A percentile compares a stretch with the other conserved stretches of the same genome.
Conservation (phyloP, 1,140 invertebrate species). For the Belonocnema kinseyi region DNA sequence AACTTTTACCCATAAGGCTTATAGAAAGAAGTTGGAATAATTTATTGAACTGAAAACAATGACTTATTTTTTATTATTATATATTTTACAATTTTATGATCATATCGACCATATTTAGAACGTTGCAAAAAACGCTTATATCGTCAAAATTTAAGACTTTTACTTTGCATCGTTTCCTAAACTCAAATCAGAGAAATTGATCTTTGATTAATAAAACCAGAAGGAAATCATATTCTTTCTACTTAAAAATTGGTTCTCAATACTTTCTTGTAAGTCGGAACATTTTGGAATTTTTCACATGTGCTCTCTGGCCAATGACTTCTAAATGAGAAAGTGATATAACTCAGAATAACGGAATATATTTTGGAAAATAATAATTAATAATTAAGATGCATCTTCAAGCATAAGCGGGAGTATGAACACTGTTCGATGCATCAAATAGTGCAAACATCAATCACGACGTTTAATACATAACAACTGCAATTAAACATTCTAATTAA, state of each 20-base stretch:
- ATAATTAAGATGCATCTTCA: background rate
- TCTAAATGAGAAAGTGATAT: background rate
- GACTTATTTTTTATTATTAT: background rate
- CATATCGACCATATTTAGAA: background rate
- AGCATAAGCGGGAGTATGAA: background rate
- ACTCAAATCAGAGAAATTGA: background rate
- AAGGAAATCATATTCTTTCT: background rate
- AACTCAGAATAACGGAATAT: background rate
- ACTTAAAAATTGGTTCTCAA: background rate
- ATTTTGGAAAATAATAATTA: background rate
- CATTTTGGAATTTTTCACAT: background rate
- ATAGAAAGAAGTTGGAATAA: background rate
- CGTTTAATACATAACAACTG: background rate
- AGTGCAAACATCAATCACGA: conserved; percentile 26
- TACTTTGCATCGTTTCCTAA: background rate
- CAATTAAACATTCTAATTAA: conserved; percentile 6
- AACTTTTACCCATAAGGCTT: background rate
- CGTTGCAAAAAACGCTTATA: background rate
- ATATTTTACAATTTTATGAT: background rate
- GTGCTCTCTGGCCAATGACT: background rate
- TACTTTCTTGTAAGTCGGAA: background rate
- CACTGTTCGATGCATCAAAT: background rate
- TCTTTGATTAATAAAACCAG: background rate
- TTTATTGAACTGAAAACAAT: background rate
- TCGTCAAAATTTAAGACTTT: background rate